phyloP scores from a whole-genome alignment of 2,888 invertebrate species.

The Adelphocoris suturalis region DNA sequence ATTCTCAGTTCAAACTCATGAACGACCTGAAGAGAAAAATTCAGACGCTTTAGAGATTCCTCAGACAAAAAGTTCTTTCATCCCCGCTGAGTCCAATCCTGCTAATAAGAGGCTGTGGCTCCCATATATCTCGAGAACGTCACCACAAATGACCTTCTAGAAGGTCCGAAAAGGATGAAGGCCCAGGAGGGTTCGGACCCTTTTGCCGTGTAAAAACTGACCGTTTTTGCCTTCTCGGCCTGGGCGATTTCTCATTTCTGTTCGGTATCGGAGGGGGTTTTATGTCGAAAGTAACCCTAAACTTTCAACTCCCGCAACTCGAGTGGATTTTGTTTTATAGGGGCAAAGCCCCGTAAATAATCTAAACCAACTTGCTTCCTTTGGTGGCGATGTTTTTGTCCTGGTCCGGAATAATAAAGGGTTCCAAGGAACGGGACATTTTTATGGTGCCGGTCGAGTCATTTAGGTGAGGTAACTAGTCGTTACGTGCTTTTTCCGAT shows the following conservation, averaged over 20 bases:
- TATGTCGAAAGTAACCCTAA: background rate
- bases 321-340: background rate
- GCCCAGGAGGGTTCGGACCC: background rate
- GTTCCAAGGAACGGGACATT: background rate
- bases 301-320: background rate
- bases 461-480: background rate
- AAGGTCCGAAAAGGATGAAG: background rate
- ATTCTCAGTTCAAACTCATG: too few relatives aligned
- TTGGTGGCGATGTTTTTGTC: conserved; percentile 13
- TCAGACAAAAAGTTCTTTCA: background rate
- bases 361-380: background rate
- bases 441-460: background rate
- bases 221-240: background rate
- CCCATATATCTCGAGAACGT: background rate
- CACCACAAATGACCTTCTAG: background rate
- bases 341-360: background rate
- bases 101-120: background rate
- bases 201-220: background rate
- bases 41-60: background rate
- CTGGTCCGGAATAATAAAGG: background rate
- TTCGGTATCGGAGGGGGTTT: background rate
- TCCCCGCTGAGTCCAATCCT: background rate
- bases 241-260: background rate
- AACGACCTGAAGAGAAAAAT: background rate
- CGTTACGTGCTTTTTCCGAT: background rate